phyloP scores from a whole-genome alignment of 2,113 vertebrate species.

The Tychaedon coryphoeus region DNA sequence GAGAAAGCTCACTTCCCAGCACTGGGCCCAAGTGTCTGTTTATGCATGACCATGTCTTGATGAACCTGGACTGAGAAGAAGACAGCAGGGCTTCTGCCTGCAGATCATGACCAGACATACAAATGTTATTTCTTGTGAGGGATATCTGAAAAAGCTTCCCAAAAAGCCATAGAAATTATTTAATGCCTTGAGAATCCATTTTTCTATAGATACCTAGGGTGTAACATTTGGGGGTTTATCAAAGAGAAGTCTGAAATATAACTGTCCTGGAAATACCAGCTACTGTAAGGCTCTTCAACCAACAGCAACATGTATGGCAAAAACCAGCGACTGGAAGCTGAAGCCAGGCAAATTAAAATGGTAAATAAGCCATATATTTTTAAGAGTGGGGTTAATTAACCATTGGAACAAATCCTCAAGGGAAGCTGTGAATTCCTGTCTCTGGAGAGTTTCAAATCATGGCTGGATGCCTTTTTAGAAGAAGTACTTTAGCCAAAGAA shows the following conservation, averaged over 20 bases:
- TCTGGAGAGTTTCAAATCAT: constrained; percentile 23
- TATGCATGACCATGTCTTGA: not conserved
- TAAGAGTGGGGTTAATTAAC: constrained; percentile 38
- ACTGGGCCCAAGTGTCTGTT: not conserved
- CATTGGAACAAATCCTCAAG: constrained; percentile 26
- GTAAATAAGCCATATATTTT: constrained; percentile 44
- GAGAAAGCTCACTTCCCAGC: not conserved
- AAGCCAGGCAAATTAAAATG: constrained; percentile 40
- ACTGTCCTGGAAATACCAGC: not conserved
- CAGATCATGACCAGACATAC: not conserved
- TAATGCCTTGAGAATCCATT: not conserved
- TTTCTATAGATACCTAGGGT: not conserved
- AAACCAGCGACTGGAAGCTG: not conserved
- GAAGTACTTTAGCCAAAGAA: constrained; percentile 26
- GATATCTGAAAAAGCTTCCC: not conserved
- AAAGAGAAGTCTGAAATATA: not conserved
- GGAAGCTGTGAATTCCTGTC: not conserved
- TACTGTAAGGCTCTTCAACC: not conserved
- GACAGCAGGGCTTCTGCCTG: not conserved
- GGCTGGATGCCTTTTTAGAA: constrained; percentile 38
- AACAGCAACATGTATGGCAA: not conserved
- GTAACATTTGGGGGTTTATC: not conserved
- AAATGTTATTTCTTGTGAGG: not conserved
- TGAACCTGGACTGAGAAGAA: not conserved
- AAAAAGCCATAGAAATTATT: not conserved